Base-by-base conservation (phyloP, 2,113 vertebrate genomes). In the Tetrax tetrax region DNA sequence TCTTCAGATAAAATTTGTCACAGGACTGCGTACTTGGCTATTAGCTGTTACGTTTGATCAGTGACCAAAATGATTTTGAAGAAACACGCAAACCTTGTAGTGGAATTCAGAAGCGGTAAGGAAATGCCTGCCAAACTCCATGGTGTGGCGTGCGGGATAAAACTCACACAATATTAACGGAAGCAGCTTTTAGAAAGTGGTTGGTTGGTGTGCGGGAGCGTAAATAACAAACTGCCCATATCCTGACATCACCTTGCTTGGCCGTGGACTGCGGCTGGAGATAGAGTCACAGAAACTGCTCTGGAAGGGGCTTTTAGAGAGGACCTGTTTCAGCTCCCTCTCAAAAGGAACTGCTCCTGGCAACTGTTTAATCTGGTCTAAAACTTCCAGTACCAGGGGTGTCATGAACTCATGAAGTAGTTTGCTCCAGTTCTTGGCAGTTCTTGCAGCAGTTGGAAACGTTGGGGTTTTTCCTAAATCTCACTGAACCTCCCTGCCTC, bases 151-250 rank as follows among this genome's bases (percentile, higher is more conserved):
- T 1, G 16, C 29, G 48, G 54, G 51, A 19, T n/a, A 48, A 21
- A 33, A 43, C 27, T 37, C 38, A 6, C 9, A 1, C 10, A 20
- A 14, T 7, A 5, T 31, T 4, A 10, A n/a, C 2, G 22, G 48
- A 12, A 68, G 37, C 33, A 57, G 59, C 48, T 63, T 68, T 68
- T 35, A 56, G 38, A 31, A 38, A 25, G 47, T 3, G 50, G 4
- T 33, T 20, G 60, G 2, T n/a, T 43, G 51, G 23, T 45, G 48
- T 35, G 22, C 0, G 2, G 70, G 24, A 57, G 27, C 3, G 0
- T 43, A 35, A 59, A 22, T 57, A 48, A 48, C 31, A 6, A 50
- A 53, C 29, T 23, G 43, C 54, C n/a, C 17, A 23, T 74, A 37
- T 37, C 33, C 29, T 13, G 7, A 50, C 23, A 28, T n/a, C 12